These are phyloP conservation scores for Varanus salvator DNA, from an alignment of 2,113 vertebrate genomes.

Conservation along the genomic window DNA sequence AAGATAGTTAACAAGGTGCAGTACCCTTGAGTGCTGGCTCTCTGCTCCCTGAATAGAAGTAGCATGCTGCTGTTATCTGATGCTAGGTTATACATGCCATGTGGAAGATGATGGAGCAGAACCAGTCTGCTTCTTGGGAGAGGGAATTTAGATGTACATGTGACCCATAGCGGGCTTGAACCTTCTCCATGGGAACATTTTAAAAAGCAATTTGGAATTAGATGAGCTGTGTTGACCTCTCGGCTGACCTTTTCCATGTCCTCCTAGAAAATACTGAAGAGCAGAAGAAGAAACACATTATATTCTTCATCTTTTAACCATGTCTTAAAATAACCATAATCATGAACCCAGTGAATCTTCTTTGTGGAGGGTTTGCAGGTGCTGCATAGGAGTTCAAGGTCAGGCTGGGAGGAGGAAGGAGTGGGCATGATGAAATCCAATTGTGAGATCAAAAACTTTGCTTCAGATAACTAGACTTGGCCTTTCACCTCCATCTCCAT, in stretches of 20 bases:
- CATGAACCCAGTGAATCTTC: neutral
- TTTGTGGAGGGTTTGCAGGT: fast-evolving
- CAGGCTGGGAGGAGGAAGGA: neutral
- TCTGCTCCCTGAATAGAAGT: neutral
- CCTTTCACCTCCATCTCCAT: neutral
- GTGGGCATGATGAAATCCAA: neutral
- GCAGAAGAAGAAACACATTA: neutral
- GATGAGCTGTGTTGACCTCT: neutral
- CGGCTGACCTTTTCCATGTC: slow-evolving; percentile 5
- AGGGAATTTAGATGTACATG: fast-evolving
- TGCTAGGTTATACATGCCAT: neutral
- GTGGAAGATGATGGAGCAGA: neutral
- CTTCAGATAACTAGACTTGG: neutral
- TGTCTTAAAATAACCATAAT: slow-evolving; percentile 23
- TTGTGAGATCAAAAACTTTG: slow-evolving; percentile 8
- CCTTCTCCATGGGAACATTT: neutral
- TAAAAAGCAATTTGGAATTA: slow-evolving; percentile 8
- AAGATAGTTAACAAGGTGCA: neutral
- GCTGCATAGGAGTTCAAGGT: neutral
- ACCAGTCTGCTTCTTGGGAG: neutral
- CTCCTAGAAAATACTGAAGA: neutral
- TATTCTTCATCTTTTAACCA: slow-evolving; percentile 28
- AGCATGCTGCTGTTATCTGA: neutral
- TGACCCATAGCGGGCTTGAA: neutral
- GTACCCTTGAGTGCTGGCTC: neutral